A percentile compares a stretch with the other conserved stretches of the same genome.
Conservation (phyloP, 2,113 vertebrate species). For the Equus quagga region DNA sequence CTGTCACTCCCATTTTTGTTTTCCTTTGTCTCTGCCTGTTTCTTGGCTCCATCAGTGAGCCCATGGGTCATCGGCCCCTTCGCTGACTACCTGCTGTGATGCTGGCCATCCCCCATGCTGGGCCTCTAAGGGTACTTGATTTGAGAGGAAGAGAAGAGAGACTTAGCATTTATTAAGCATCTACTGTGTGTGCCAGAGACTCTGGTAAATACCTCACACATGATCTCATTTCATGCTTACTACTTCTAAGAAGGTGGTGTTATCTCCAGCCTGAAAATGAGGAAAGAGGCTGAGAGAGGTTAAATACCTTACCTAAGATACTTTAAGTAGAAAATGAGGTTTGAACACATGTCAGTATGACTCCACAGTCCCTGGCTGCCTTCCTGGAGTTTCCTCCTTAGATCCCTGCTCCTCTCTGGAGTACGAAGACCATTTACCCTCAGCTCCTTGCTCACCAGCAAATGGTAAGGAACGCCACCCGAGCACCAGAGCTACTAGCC, state of each 20-base stretch:
- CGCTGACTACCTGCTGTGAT: background rate
- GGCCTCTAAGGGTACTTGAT: background rate
- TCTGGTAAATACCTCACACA: background rate
- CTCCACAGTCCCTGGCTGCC: background rate
- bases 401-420: background rate
- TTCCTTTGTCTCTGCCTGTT: background rate
- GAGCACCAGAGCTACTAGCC: background rate
- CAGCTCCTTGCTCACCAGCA: background rate
- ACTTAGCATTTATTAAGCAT: background rate
- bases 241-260: background rate
- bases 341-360: background rate
- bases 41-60: background rate
- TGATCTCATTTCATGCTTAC: background rate
- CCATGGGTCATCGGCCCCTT: background rate
- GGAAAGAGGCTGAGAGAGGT: background rate
- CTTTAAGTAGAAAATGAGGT: background rate
- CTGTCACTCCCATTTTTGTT: background rate
- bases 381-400: background rate
- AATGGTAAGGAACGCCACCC: background rate
- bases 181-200: background rate
- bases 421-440: background rate
- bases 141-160: slow-evolving; percentile 27
- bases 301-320: background rate
- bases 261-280: background rate
- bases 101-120: background rate